These are phyloP conservation scores for Ceratitis capitata DNA, from an alignment of 1,140 invertebrate genomes.

Conservation along the genomic window DNA sequence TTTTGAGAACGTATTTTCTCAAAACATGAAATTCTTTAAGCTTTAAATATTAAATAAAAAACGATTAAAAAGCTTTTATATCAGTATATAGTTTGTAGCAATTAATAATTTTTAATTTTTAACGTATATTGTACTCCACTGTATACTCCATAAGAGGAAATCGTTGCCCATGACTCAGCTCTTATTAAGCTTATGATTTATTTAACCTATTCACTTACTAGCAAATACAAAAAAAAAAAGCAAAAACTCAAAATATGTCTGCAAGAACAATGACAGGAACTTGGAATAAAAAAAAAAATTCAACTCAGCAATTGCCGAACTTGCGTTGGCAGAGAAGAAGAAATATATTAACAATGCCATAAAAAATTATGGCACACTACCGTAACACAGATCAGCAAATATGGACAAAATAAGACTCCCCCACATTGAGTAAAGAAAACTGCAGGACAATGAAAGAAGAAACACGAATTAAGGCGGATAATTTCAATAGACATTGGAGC, in stretches of 20 bases:
- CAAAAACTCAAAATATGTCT: neutral
- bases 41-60: no score
- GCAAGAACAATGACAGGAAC: constrained; percentile 38
- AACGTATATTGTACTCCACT: no score
- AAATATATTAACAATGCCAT: no score
- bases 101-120: no score
- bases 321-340: no score
- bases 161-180: neutral
- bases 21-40: no score
- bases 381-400: neutral
- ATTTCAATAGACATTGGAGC: neutral
- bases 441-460: neutral
- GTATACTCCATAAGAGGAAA: neutral
- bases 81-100: no score
- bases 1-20: no score
- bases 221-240: neutral
- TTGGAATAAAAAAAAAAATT: neutral
- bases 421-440: neutral
- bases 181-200: neutral
- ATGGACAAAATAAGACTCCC: constrained; percentile 35
- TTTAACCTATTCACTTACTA: neutral
- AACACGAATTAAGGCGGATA: neutral
- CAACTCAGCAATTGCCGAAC: neutral
- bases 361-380: no score
- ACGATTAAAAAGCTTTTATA: no score